These are phyloP conservation scores for Nyctalus aviator DNA, from an alignment of 2,797 vertebrate genomes.

Conservation along the genomic window DNA sequence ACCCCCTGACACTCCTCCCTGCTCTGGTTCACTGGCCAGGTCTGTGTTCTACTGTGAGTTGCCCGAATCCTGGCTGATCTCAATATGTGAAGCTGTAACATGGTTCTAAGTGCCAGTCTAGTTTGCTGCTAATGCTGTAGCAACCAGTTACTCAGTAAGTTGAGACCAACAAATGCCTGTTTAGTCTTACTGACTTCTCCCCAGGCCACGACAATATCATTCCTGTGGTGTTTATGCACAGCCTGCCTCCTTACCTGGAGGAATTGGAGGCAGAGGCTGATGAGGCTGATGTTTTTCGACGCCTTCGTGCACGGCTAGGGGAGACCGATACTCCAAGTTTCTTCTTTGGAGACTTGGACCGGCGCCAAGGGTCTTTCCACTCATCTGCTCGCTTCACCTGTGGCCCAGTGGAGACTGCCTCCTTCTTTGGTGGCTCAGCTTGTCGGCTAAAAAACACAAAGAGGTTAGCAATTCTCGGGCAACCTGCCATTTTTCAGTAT, in stretches of 20 bases:
- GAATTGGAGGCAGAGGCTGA: conserved; percentile 96
- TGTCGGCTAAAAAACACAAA: conserved; percentile 89
- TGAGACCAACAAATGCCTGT: neutral
- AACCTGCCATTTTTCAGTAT: no score
- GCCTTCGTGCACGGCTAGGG: conserved; percentile 92
- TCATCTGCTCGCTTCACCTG: conserved; percentile 95
- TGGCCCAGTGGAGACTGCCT: conserved; percentile 77
- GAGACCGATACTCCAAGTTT: conserved; percentile 91
- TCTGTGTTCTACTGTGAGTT: neutral
- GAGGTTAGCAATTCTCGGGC: neutral
- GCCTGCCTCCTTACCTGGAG: conserved; percentile 90
- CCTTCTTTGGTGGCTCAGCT: conserved; percentile 92
- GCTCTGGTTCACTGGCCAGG: neutral
- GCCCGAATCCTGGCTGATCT: neutral
- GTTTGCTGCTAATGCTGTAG: accelerated
- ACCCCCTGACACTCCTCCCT: no score
- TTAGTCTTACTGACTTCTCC: neutral
- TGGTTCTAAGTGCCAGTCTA: neutral
- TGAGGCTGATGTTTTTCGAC: conserved; percentile 94
- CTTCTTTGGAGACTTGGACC: conserved; percentile 98
- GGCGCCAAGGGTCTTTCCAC: conserved; percentile 99
- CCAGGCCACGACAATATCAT: neutral
- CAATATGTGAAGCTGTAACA: neutral
- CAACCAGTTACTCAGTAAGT: no score
- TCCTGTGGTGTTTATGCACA: neutral